Evolutionary conservation across 1,140 invertebrate species (phyloP).

Genomic region (Drosophila nebulosa): DNA sequence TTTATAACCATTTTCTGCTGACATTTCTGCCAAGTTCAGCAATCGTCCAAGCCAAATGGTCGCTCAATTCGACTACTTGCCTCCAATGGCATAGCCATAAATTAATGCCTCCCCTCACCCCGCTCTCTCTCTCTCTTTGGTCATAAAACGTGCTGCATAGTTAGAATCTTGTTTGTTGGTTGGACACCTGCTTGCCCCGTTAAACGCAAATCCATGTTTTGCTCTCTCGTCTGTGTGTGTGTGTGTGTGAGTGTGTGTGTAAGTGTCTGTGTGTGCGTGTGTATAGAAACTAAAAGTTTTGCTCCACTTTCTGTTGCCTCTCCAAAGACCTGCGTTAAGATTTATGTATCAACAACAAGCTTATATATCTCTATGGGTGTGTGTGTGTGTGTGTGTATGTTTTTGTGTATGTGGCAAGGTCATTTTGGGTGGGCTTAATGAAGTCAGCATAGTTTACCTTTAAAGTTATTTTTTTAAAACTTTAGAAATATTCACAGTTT

Average conservation of each 20-base stretch:
- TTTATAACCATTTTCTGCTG: not conserved
- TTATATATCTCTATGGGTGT: not conserved
- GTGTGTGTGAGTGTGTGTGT: not conserved
- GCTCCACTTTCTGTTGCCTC: conserved; percentile 5
- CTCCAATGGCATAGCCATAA: not conserved
- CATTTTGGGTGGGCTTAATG: conserved; percentile 3
- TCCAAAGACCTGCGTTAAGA: not conserved
- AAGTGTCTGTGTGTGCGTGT: not conserved
- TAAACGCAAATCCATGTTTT: conserved; percentile 34
- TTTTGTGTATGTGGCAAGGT: not conserved
- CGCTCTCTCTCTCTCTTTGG: conserved; percentile 11
- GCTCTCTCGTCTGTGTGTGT: not conserved
- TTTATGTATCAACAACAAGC: conserved; percentile 3
- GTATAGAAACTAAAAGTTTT: conserved; percentile 6
- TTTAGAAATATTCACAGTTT: not conserved
- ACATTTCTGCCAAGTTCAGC: not conserved
- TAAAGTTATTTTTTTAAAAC: not conserved
- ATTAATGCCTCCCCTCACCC: not conserved
- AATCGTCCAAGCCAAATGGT: not conserved
- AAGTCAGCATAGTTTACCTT: conserved; percentile 10
- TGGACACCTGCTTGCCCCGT: conserved; percentile 33
- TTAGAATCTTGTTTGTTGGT: conserved; percentile 26
- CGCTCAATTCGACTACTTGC: not conserved
- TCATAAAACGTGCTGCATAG: conserved; percentile 47
- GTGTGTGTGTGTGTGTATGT: not conserved